A percentile compares a stretch with the other conserved stretches of the same genome.
These are phyloP conservation scores for Rhopalosiphum maidis DNA, from an alignment of 1,140 invertebrate genomes.

Conservation along the genomic window DNA sequence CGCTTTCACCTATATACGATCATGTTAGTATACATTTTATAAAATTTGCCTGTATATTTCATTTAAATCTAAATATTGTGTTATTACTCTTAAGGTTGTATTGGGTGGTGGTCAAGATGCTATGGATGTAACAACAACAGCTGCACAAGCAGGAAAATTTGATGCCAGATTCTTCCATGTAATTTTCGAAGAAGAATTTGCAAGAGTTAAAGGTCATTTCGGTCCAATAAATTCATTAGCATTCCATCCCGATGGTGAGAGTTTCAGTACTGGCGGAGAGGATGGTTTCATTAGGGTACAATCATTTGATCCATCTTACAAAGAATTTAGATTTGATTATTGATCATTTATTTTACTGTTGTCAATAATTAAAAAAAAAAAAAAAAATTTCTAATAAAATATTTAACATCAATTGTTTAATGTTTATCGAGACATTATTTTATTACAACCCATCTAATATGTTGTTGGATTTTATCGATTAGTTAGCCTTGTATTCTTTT, in stretches of 20 bases:
- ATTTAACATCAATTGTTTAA: neutral
- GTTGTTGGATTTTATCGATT: neutral
- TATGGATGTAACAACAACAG: constrained; percentile 98
- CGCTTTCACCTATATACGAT: constrained; percentile 91
- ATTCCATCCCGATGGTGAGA: constrained; percentile 97
- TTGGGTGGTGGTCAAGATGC: constrained; percentile 98
- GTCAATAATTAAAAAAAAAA: constrained; percentile 29
- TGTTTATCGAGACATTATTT: neutral
- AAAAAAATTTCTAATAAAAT: neutral
- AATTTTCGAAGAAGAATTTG: constrained; percentile 99
- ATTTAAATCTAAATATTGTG: neutral
- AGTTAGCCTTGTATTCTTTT: neutral
- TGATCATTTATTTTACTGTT: constrained; percentile 62
- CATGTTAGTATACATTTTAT: constrained; percentile 72
- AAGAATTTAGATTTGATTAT: constrained; percentile 96
- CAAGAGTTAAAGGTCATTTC: constrained; percentile 97
- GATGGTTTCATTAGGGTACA: constrained; percentile 98
- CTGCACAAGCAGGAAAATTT: constrained; percentile 94
- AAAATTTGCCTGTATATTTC: neutral
- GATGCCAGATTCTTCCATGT: constrained; percentile 98
- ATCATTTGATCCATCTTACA: constrained; percentile 95
- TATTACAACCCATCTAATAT: neutral
- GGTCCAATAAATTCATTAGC: constrained; percentile 98
- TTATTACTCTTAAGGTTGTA: constrained; percentile 71
- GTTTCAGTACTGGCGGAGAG: constrained; percentile 96